A percentile compares a stretch with the other conserved stretches of the same genome.
Evolutionary conservation across 2,888 invertebrate species (phyloP).

Genomic region (Leptinotarsa haldemani): DNA sequence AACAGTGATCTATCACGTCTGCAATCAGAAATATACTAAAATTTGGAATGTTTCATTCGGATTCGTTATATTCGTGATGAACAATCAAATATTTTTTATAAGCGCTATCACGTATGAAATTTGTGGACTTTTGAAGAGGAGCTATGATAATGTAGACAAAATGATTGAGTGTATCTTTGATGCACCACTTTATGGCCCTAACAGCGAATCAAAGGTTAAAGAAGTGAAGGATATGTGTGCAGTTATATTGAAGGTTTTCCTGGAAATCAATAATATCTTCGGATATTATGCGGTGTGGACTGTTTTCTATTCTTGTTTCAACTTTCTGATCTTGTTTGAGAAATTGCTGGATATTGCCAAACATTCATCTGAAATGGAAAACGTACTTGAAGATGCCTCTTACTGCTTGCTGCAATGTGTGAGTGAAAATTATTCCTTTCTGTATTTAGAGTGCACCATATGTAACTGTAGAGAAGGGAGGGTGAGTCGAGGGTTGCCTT

Average conservation of each 20-base stretch:
- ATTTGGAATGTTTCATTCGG: not conserved
- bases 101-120: not conserved
- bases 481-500: too few species aligned
- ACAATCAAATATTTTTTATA: not conserved
- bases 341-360: not conserved
- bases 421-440: not conserved
- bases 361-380: not conserved
- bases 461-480: too few species aligned
- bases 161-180: not conserved
- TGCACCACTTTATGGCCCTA: not conserved
- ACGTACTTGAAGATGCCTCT: not conserved
- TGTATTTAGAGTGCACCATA: too few species aligned
- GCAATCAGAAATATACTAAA: not conserved
- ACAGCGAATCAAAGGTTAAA: not conserved
- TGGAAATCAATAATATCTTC: not conserved
- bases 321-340: not conserved
- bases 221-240: not conserved
- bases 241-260: not conserved
- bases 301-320: not conserved
- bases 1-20: not conserved
- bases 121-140: not conserved
- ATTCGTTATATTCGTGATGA: not conserved
- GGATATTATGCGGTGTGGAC: not conserved
- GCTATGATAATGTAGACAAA: not conserved
- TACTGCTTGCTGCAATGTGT: not conserved